phyloP scores from a whole-genome alignment of 92 coral and sea anemone species.

The Palythoa caribaeorum region DNA sequence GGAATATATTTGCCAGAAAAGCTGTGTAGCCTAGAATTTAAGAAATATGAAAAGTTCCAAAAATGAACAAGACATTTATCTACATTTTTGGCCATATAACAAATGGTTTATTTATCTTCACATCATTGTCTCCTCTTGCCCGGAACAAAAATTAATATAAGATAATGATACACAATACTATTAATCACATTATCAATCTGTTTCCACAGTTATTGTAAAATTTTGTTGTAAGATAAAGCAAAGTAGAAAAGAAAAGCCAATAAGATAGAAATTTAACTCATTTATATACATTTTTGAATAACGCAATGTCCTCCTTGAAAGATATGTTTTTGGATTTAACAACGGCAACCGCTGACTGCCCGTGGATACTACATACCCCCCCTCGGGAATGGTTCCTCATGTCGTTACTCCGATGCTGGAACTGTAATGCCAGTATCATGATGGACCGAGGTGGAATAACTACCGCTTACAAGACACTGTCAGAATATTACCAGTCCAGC shows the following conservation, averaged over 20 bases:
- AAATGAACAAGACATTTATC: too few species aligned
- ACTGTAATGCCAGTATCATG: not conserved
- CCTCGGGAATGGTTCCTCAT: conserved; percentile 28
- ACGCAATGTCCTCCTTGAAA: not conserved
- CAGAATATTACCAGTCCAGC: conserved; percentile 60
- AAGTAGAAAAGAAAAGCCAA: not conserved
- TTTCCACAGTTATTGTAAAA: too few species aligned
- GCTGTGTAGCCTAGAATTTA: too few species aligned
- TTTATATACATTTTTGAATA: not conserved
- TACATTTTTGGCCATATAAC: too few species aligned
- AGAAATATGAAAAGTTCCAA: too few species aligned
- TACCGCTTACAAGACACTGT: conserved; percentile 47
- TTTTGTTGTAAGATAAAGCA: too few species aligned
- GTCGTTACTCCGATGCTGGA: conserved; percentile 24
- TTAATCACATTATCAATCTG: too few species aligned
- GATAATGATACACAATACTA: too few species aligned
- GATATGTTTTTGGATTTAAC: conserved; percentile 27
- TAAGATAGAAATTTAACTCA: not conserved
- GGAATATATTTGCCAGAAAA: too few species aligned
- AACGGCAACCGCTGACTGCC: conserved; percentile 26
- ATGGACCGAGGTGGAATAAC: conserved; percentile 60
- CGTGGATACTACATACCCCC: conserved; percentile 65
- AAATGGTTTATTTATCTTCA: too few species aligned
- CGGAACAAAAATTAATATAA: too few species aligned
- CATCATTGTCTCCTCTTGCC: too few species aligned